Percentiles rank a stretch among this genome's conserved stretches.
These are phyloP conservation scores for Drosophila rubida DNA, from an alignment of 2,888 invertebrate genomes.

Conservation along the genomic window DNA sequence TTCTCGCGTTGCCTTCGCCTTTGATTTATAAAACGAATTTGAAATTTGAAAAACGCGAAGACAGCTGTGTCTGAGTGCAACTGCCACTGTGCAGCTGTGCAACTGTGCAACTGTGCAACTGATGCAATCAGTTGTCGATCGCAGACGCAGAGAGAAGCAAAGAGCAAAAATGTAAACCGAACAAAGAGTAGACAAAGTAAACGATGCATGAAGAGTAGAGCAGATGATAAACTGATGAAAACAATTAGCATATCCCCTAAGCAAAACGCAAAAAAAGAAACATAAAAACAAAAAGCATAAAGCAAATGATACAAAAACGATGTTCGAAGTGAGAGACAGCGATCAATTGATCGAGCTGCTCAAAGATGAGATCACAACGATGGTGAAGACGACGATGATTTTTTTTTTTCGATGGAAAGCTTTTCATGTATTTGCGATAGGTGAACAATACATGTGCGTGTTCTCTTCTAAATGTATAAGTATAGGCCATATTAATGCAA, in stretches of 20 bases:
- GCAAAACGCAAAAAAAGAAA: no score
- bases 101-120: slow-evolving; percentile 44
- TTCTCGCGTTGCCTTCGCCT: slow-evolving; percentile 17
- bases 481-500: slow-evolving; percentile 79
- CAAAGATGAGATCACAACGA: background rate
- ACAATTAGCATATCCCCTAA: slow-evolving; percentile 48
- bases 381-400: slow-evolving; percentile 14
- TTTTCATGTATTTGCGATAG: slow-evolving; percentile 43
- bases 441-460: slow-evolving; percentile 25
- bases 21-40: slow-evolving; percentile 6
- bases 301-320: slow-evolving; percentile 16
- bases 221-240: slow-evolving; percentile 20
- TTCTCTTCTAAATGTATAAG: slow-evolving; percentile 33
- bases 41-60: slow-evolving; percentile 9
- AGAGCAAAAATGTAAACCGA: slow-evolving; percentile 5
- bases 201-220: background rate
- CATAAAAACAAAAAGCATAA: background rate
- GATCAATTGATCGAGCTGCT: background rate
- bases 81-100: slow-evolving; percentile 38
- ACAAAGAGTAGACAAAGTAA: slow-evolving; percentile 3
- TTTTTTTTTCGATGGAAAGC: slow-evolving; percentile 41
- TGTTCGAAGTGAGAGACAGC: slow-evolving; percentile 1
- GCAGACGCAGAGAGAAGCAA: slow-evolving; percentile 1
- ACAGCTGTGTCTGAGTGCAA: background rate
- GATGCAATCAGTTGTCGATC: slow-evolving; percentile 57